Conservation (phyloP, 2,888 invertebrate genomes). For the Selenia dentaria region DNA sequence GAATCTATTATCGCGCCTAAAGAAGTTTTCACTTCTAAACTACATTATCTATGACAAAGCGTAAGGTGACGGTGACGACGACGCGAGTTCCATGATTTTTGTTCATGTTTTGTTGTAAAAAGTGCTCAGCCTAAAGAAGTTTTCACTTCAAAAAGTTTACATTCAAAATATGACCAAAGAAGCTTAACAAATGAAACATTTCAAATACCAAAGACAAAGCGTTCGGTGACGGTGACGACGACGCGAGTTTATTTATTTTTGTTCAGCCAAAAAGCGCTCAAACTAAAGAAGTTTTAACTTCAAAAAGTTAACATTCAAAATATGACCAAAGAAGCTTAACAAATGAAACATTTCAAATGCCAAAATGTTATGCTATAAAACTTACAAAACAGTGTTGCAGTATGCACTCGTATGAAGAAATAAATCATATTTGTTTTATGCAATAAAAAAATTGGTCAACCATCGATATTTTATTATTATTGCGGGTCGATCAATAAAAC, state of each 20-base stretch:
- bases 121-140: too few relatives aligned
- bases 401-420: slow-evolving; percentile 10
- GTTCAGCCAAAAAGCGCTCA: too few relatives aligned
- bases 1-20: too few relatives aligned
- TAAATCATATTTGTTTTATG: slow-evolving; percentile 17
- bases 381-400: slow-evolving; percentile 25
- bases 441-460: slow-evolving; percentile 7
- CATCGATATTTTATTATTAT: slow-evolving; percentile 4
- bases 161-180: not conserved
- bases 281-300: too few relatives aligned
- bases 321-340: not conserved
- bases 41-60: too few relatives aligned
- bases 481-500: not conserved
- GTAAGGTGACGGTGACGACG: too few relatives aligned
- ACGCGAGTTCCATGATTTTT: too few relatives aligned
- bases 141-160: not conserved
- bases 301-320: not conserved
- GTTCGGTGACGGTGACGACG: too few relatives aligned
- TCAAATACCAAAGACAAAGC: too few relatives aligned
- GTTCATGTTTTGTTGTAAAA: too few relatives aligned
- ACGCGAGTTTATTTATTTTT: too few relatives aligned
- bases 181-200: not conserved
- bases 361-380: slow-evolving; percentile 12
- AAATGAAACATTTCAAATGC: slow-evolving; percentile 2
- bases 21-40: too few relatives aligned